Base-by-base conservation (phyloP, 2,888 invertebrate species). In the Drosophila basisetae region DNA sequence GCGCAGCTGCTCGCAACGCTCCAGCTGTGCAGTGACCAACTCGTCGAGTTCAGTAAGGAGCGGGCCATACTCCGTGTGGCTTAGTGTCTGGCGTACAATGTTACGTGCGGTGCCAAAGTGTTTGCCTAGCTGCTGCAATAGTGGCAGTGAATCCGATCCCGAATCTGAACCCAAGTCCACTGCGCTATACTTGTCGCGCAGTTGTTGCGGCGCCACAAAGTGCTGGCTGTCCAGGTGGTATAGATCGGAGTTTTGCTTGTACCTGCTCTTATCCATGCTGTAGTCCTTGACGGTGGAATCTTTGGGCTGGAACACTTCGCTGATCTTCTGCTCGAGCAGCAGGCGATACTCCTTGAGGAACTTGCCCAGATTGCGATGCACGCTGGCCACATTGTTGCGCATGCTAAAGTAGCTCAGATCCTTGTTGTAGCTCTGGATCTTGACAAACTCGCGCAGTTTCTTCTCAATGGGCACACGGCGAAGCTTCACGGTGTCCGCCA, bases 321-420 rank as follows among this genome's bases (percentile, higher is more conserved):
- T 89, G n/a, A 94, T 93, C 81, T 92, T 93, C 37, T 91, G 85
- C 62, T 91, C 93, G 41, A 94, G 75, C 67, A 92, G 90, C 74
- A 95, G 95, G 94, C 97, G 96, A 93, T 96, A 99, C 89, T 98
- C 96, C 89, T 96, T 97, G 37, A 97, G 95, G 91, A 96, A 96
- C 92, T 98, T 98, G 91, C 97, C 97, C 13, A 99, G 94, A 28
- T 96, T 97, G 76, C 96, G 96, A 91, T 99, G 98, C 0, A 97
- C 96, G 90, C 97, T 98, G 49, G 97, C 96, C 0, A 98, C 96
- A 0, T 98, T 96, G 80, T 97, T 96, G 83, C 97, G 98, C 64
- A 99, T 96, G 39, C 98, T 96, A 96, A 98, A 99, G 92, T 98
- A 98, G 89, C 97, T 99, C 18, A 98, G 95, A 91, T 99, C 99